Percentiles rank a stretch among this genome's conserved stretches.
Conservation (phyloP, 1,140 invertebrate species). For the Papilio aristodemus region DNA sequence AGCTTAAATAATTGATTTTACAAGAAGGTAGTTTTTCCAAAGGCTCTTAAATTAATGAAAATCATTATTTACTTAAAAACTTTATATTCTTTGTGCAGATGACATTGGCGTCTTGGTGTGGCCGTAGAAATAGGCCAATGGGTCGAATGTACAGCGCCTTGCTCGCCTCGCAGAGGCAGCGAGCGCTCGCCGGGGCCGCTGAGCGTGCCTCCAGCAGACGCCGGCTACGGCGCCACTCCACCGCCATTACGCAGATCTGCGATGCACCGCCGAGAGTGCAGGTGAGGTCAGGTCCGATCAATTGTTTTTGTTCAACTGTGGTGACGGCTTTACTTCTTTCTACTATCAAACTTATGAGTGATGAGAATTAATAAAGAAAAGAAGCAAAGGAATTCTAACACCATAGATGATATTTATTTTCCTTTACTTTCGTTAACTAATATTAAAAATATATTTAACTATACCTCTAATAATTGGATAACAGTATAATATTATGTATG, state of each 20-base stretch:
- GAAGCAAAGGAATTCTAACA: too few relatives aligned
- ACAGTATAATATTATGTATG: too few relatives aligned
- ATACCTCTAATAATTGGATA: too few relatives aligned
- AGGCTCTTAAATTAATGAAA: too few relatives aligned
- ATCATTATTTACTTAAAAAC: neutral
- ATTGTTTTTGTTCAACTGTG: slow-evolving; percentile 32
- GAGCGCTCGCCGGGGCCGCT: slow-evolving; percentile 40
- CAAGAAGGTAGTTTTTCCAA: too few relatives aligned
- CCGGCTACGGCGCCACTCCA: slow-evolving; percentile 54
- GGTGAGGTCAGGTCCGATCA: slow-evolving; percentile 66
- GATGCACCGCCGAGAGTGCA: slow-evolving; percentile 64
- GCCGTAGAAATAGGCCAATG: slow-evolving; percentile 48
- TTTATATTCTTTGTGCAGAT: slow-evolving; percentile 45
- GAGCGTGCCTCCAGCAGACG: slow-evolving; percentile 44
- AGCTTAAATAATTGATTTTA: too few relatives aligned
- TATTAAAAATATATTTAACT: too few relatives aligned
- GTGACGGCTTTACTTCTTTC: slow-evolving; percentile 21
- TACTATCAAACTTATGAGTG: too few relatives aligned
- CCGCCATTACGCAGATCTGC: slow-evolving; percentile 61
- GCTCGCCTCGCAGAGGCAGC: slow-evolving; percentile 54
- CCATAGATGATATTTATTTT: too few relatives aligned
- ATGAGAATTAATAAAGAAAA: too few relatives aligned
- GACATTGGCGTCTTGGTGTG: slow-evolving; percentile 65
- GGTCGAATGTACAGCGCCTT: slow-evolving; percentile 65
- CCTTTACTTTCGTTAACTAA: too few relatives aligned